Evolutionary conservation across 2,888 invertebrate genomes (phyloP), one percentile per base, ranked within the genome.

Genomic region (Scaeva pyrastri): DNA sequence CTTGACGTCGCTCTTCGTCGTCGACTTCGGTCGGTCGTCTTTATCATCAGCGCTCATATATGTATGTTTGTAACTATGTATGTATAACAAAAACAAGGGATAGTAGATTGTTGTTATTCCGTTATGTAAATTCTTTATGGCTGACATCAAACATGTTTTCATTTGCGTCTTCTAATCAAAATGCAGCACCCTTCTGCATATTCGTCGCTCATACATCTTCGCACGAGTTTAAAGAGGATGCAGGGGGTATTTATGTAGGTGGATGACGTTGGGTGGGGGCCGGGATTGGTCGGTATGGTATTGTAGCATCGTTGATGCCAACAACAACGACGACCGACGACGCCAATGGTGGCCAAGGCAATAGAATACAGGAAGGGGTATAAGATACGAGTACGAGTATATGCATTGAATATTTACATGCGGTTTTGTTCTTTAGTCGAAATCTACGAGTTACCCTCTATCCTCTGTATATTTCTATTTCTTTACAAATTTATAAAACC

Each of bases 121-220:
- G 78, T 87, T 83, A 88, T 88, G 88, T 88, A 88, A 88, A 88
- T 88, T 88, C 85, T 84, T 88, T 88, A 88, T 88, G 82, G 78
- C 88, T 88, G 88, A 88, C 88, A 88, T 88, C 82, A 88, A 88
- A 88, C 88, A 88, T 88, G 88, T 88, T 88, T 88, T 88, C 88
- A 88, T 88, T 88, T 88, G 88, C 73, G 88, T 88, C 88, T 82
- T 86, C 88, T 88, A 88, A 88, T 88, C 88, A 88, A 88, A 88
- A 88, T 88, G 88, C 88, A 88, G 88, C 88, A 83, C 83, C 83
- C 83, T 83, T 83, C 75, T 68, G 11, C 12, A 39, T 39, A 39
- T 39, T 11, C 39, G 39, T 12, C 14, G 62, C 55, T 71, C 81
- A 58, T 86, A 86, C 77, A 86, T 86, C 86, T 79, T 82, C 62